These are phyloP conservation scores for Schizopygopsis malacanthus DNA, from an alignment of 2,797 vertebrate genomes.

Conservation along the genomic window DNA sequence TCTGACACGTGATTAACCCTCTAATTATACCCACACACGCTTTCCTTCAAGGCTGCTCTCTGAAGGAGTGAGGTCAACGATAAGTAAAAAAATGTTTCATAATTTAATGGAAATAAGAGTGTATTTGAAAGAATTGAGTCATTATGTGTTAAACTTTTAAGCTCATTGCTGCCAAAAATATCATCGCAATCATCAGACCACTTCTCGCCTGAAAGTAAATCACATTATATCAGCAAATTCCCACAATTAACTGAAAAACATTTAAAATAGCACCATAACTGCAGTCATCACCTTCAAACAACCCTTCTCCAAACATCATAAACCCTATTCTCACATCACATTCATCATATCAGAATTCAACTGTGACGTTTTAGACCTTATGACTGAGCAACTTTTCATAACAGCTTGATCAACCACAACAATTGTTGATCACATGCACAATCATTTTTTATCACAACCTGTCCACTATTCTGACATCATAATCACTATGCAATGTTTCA, in stretches of 20 bases:
- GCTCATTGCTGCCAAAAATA: not conserved
- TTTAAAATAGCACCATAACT: not conserved
- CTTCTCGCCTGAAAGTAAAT: not conserved
- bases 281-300: not conserved
- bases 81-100: not conserved
- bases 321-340: not conserved
- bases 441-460: no score
- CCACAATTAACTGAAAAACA: not conserved
- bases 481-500: not conserved
- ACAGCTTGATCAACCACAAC: no score
- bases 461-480: not conserved
- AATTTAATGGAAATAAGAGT: not conserved
- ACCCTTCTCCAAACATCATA: not conserved
- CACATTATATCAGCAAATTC: not conserved
- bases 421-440: no score
- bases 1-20: slow-evolving; percentile 10
- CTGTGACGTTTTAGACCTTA: not conserved
- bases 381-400: no score
- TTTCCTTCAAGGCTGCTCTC: not conserved
- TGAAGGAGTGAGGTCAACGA: slow-evolving; percentile 5
- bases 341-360: not conserved
- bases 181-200: not conserved
- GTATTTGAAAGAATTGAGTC: not conserved
- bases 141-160: not conserved
- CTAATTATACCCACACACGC: slow-evolving; percentile 13